Percentiles rank a stretch among this genome's conserved stretches.
These are phyloP conservation scores for Nothoprocta perdicaria DNA, from an alignment of 2,113 vertebrate species.

Conservation along the genomic window DNA sequence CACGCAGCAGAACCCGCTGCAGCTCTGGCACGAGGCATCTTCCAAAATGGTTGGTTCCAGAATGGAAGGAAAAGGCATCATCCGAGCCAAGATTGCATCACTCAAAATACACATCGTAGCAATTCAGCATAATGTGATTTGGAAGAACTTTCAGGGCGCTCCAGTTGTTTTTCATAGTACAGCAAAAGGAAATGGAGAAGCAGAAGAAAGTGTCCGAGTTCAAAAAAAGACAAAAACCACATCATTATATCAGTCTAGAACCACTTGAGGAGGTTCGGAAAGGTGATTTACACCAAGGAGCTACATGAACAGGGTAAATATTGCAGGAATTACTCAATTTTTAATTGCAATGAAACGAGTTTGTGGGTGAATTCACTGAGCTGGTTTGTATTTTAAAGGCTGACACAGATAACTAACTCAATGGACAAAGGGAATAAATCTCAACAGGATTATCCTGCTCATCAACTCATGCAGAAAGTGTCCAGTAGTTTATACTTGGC, in stretches of 20 bases:
- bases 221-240: neutral
- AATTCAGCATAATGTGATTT: neutral
- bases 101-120: neutral
- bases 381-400: neutral
- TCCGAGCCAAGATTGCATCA: neutral
- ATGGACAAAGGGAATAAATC: neutral
- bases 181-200: neutral
- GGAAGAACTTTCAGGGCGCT: neutral
- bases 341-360: rapidly evolving
- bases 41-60: neutral
- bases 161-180: neutral
- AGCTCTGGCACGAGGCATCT: neutral
- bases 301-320: neutral
- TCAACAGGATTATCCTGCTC: neutral
- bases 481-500: neutral
- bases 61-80: neutral
- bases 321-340: neutral
- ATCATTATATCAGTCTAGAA: neutral
- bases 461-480: neutral
- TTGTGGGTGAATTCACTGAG: neutral
- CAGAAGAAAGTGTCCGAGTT: neutral
- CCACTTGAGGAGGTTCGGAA: neutral
- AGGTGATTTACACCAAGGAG: neutral
- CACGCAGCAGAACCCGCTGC: neutral
- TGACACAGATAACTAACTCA: neutral